Evolutionary conservation across 2,113 vertebrate species (phyloP).

Genomic region (Condylura cristata): DNA sequence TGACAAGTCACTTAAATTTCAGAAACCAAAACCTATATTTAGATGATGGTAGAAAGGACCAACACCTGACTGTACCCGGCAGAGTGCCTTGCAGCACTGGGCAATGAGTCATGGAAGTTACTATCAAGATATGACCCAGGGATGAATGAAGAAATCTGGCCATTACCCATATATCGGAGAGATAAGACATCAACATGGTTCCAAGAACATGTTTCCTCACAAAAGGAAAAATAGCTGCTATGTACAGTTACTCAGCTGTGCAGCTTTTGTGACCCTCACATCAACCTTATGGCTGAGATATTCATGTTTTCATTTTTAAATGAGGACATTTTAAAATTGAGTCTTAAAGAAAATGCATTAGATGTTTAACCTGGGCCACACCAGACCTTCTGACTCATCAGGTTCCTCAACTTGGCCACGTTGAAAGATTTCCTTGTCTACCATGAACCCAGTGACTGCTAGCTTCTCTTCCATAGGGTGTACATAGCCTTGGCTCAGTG

Average conservation of each 20-base stretch:
- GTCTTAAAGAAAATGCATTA: neutral
- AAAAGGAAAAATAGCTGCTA: neutral
- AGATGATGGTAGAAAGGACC: neutral
- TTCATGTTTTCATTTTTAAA: constrained; percentile 2
- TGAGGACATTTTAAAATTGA: neutral
- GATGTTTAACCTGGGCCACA: too few species aligned
- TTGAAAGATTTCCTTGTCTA: too few species aligned
- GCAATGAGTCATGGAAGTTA: neutral
- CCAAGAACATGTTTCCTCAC: neutral
- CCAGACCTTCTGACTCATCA: too few species aligned
- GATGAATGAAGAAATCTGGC: neutral
- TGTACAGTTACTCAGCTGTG: neutral
- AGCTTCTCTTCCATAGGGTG: too few species aligned
- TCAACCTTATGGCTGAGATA: neutral
- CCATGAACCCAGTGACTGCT: too few species aligned
- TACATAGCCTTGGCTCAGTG: too few species aligned
- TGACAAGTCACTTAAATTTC: constrained; percentile 10
- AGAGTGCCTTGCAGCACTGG: neutral
- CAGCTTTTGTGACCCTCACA: neutral
- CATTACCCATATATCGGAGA: neutral
- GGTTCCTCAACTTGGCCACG: too few species aligned
- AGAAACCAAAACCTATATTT: neutral
- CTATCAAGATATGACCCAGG: neutral
- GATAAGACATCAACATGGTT: neutral
- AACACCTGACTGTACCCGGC: neutral